phyloP scores from a whole-genome alignment of 2,888 invertebrate genomes.

The Eubasilissa splendida region DNA sequence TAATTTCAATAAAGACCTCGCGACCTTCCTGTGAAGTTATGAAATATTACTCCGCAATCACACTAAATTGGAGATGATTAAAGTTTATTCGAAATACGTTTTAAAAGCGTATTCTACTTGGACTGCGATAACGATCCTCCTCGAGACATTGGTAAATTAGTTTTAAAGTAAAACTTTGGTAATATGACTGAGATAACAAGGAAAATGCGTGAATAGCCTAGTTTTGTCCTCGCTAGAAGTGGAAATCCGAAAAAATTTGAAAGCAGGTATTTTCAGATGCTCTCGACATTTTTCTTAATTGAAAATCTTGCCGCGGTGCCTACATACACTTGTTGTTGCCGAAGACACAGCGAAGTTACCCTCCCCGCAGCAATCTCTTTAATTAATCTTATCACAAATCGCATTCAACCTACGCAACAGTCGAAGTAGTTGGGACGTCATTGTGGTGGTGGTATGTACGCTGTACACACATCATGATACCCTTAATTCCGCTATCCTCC shows the following conservation, averaged over 20 bases:
- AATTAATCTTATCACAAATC: constrained; percentile 47
- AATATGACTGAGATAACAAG: not conserved
- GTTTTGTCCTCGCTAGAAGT: not conserved
- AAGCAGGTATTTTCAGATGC: not conserved
- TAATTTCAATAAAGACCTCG: constrained; percentile 39
- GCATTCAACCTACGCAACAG: constrained; percentile 25
- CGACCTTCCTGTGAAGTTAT: constrained; percentile 27
- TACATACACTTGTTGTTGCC: no score
- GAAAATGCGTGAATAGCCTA: not conserved
- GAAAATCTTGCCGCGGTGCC: no score
- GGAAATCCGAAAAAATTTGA: not conserved
- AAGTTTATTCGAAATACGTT: constrained; percentile 32
- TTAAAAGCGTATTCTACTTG: constrained; percentile 10
- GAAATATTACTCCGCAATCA: constrained; percentile 34
- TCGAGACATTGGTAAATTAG: constrained; percentile 1
- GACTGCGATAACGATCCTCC: constrained; percentile 1
- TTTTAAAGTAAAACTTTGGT: constrained; percentile 23
- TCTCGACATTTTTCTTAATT: no score
- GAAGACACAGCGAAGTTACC: no score
- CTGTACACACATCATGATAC: constrained; percentile 31
- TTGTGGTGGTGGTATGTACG: constrained; percentile 19
- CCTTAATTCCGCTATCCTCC: constrained; percentile 24
- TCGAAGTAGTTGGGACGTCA: constrained; percentile 22
- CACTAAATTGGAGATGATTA: constrained; percentile 39
- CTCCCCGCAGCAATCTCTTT: constrained; percentile 33